These are phyloP conservation scores for Gallinago paraguaiae DNA, from an alignment of 2,113 vertebrate species.

Conservation along the genomic window DNA sequence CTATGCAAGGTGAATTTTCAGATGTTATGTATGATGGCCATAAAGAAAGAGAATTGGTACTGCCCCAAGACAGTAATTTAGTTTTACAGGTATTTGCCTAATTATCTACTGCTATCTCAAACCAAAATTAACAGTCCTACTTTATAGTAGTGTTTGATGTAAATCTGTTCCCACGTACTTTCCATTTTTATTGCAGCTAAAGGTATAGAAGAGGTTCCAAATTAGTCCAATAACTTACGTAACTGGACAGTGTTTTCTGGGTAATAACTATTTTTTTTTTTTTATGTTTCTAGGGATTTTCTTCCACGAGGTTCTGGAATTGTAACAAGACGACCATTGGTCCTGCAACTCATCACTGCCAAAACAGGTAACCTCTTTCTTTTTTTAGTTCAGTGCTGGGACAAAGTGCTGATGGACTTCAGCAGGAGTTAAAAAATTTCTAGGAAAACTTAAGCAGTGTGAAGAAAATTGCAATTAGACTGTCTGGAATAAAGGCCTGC, in stretches of 20 bases:
- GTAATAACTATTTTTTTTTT: not conserved
- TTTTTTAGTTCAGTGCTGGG: not conserved
- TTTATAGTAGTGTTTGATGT: not conserved
- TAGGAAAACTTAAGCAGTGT: not conserved
- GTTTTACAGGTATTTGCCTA: not conserved
- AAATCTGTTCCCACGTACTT: not conserved
- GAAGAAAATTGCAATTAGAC: not conserved
- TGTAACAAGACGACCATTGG: constrained; percentile 78
- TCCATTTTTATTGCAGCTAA: not conserved
- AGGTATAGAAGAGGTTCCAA: not conserved
- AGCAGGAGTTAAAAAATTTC: not conserved
- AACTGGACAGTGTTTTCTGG: not conserved
- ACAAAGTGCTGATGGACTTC: not conserved
- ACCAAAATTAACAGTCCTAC: not conserved
- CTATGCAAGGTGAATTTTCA: not conserved
- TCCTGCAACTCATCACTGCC: constrained; percentile 80
- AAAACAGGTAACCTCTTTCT: constrained; percentile 74
- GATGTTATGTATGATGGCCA: not conserved
- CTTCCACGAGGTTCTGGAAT: constrained; percentile 83
- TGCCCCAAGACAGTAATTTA: not conserved
- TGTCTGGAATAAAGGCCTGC: not conserved
- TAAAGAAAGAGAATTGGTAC: not conserved
- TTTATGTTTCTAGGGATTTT: constrained; percentile 74
- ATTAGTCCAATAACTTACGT: not conserved
- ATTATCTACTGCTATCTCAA: not conserved